Conservation (phyloP, 2,113 vertebrate genomes). For the Chitala chitala region DNA sequence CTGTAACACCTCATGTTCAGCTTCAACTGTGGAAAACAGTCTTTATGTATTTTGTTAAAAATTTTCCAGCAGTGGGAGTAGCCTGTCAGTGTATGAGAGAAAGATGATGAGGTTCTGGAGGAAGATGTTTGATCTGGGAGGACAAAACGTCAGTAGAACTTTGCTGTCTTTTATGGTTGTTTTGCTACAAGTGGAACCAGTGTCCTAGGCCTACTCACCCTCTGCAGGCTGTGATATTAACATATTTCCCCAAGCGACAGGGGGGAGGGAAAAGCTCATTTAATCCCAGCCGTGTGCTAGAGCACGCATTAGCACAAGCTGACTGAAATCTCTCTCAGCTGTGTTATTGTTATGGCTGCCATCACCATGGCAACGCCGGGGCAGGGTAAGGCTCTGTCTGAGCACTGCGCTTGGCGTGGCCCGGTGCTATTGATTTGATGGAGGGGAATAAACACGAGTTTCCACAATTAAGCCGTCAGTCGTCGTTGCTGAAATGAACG, state of each 20-base stretch:
- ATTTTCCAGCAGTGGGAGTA: no score
- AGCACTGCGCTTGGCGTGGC: slow-evolving; percentile 14
- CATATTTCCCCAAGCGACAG: slow-evolving; percentile 7
- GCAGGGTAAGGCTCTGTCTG: slow-evolving; percentile 14
- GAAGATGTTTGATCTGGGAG: neutral
- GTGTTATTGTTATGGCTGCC: slow-evolving; percentile 24
- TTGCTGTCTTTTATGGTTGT: neutral
- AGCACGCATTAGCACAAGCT: slow-evolving; percentile 13
- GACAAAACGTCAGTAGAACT: neutral
- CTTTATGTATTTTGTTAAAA: no score
- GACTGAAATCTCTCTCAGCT: slow-evolving; percentile 24
- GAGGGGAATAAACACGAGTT: slow-evolving; percentile 21
- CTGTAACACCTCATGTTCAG: no score
- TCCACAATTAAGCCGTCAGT: slow-evolving; percentile 4
- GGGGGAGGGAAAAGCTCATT: neutral
- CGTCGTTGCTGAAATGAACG: neutral
- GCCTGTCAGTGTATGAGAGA: no score
- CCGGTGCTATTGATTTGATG: slow-evolving; percentile 16
- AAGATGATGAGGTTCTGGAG: no score
- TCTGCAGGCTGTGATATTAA: slow-evolving; percentile 3
- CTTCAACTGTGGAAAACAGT: no score
- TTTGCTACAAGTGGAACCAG: neutral
- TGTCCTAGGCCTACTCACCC: slow-evolving; percentile 1
- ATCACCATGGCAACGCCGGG: slow-evolving; percentile 9
- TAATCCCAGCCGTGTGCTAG: slow-evolving; percentile 10